Conservation (phyloP, 2,113 vertebrate genomes). For the Etheostoma spectabile region DNA sequence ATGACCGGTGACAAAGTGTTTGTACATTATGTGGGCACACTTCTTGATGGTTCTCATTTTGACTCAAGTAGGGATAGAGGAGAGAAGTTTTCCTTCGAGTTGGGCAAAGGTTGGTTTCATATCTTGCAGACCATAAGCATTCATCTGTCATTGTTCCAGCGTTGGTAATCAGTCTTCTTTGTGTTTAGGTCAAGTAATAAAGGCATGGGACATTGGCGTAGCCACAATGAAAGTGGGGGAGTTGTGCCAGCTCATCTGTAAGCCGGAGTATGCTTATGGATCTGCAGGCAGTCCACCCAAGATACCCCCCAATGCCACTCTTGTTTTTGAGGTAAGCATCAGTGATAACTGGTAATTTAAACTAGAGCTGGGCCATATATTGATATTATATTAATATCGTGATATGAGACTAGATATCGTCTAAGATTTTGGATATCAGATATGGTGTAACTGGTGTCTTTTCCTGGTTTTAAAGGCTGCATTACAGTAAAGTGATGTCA, state of each 20-base stretch:
- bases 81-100: conserved; percentile 94
- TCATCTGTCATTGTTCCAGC: neutral
- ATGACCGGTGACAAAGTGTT: conserved; percentile 97
- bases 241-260: conserved; percentile 91
- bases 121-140: neutral
- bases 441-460: too few relatives aligned
- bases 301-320: conserved; percentile 92
- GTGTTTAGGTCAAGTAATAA: conserved; percentile 93
- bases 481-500: too few relatives aligned
- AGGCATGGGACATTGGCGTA: conserved; percentile 96
- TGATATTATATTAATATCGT: too few relatives aligned
- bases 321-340: conserved; percentile 93
- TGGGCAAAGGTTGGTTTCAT: conserved; percentile 92
- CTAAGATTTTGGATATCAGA: too few relatives aligned
- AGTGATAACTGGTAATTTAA: neutral
- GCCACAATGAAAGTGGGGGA: conserved; percentile 96
- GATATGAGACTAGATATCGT: too few relatives aligned
- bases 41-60: conserved; percentile 94
- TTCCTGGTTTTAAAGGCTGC: too few relatives aligned
- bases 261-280: conserved; percentile 95
- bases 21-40: conserved; percentile 96
- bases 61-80: conserved; percentile 94
- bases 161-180: conserved; percentile 15
- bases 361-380: too few relatives aligned
- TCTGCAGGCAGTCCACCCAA: conserved; percentile 96